Base-by-base conservation (phyloP, 53 echinoderm and acorn worm species). In the Mesocentrotus franciscanus region DNA sequence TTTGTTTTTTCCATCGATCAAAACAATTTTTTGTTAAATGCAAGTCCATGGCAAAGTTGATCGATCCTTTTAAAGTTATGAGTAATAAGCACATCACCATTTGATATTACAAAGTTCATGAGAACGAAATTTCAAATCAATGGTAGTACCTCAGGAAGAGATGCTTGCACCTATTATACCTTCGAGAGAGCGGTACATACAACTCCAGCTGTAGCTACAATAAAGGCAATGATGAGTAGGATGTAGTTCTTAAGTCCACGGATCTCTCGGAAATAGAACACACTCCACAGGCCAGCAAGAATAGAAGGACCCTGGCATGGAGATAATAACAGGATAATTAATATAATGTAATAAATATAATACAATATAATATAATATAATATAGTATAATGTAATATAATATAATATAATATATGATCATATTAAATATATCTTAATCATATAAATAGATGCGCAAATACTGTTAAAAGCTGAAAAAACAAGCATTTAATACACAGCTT, bases 261-360 rank as follows among this genome's bases (percentile, higher is more conserved):
- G 27, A 99, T 98, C 93, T 99, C 99, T 59, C 71, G 71, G 75
- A 99, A 99, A 34, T 96, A 96, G 74, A 99, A 94, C 27, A 99
- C 98, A 36, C 99, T 96, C 99, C 99, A 99, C 32, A 96, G 92
- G 56, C 98, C 96, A 9, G 98, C 98, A 20, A 99, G 95, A 57
- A 99, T 90, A 29, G 96, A 97, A 33, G 99, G 99, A 70, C 98
- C 97, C 99, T 99, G 95, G 8, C 16, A 87, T 75, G n/a, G 87
- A 58, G 16, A 58, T 58, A 13, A 87, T 7, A 57, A 85, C 16
- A 55, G 85, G 49, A 84, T 66, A 49, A 84, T 24, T 66, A 49
- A 84, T 24, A 75, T 75, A 62, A 16, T 62, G 20, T 36, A 35
- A 81, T 35, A 10, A 81, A n/a, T 8, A 72, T 10, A 72, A 72